These are phyloP conservation scores for Alentia gelatinosa DNA, from an alignment of 2,888 invertebrate genomes.

Conservation along the genomic window DNA sequence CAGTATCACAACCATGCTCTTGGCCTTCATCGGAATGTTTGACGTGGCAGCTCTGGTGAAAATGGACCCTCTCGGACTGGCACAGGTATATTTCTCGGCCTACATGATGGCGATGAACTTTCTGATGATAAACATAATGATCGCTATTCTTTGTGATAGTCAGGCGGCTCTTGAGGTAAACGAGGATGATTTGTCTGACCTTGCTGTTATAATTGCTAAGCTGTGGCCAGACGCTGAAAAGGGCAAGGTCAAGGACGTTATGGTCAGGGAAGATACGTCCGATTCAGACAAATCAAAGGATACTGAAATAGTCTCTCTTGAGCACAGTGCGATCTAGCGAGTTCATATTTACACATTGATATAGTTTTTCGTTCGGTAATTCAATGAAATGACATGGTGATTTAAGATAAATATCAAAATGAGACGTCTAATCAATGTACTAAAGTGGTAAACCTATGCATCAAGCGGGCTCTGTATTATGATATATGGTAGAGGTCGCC, in stretches of 20 bases:
- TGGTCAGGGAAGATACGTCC: neutral
- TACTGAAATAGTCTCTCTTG: too few species aligned
- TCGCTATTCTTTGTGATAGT: conserved; percentile 1
- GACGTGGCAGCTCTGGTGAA: neutral
- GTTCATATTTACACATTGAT: too few species aligned
- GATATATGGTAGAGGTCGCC: too few species aligned
- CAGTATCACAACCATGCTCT: neutral
- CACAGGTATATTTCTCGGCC: neutral
- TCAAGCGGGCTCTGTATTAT: too few species aligned
- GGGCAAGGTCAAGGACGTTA: neutral
- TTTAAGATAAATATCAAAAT: too few species aligned
- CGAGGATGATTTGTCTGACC: neutral
- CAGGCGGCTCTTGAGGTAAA: neutral
- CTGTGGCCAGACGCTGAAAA: neutral
- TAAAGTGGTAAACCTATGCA: too few species aligned
- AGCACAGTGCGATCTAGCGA: too few species aligned
- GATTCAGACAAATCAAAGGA: too few species aligned
- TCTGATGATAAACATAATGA: conserved; percentile 25
- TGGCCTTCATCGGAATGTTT: neutral
- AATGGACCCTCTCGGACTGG: neutral
- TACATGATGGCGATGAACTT: conserved; percentile 46
- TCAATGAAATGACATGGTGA: too few species aligned
- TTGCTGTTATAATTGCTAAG: neutral
- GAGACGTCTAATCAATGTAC: too few species aligned
- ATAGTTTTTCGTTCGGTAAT: too few species aligned